These are phyloP conservation scores for Pseudorhombus dupliciocellatus DNA, from an alignment of 2,113 vertebrate genomes.

Conservation along the genomic window DNA sequence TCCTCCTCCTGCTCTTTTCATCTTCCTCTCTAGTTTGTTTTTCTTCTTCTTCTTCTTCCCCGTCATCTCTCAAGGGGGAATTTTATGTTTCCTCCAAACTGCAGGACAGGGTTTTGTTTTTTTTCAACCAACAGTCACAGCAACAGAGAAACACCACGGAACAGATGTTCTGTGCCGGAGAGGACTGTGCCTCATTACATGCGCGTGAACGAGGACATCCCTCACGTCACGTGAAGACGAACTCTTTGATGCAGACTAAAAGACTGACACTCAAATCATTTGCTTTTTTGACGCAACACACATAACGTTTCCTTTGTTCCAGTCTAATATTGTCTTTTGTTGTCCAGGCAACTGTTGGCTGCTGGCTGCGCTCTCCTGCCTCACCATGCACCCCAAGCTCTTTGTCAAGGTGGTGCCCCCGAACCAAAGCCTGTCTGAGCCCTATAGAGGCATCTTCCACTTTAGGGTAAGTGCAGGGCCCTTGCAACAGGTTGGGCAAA, in stretches of 20 bases:
- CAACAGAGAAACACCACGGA: slow-evolving; percentile 21
- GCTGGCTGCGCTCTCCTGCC: slow-evolving; percentile 81
- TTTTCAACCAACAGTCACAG: not conserved
- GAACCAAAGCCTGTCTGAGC: slow-evolving; percentile 72
- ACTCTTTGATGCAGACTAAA: not conserved
- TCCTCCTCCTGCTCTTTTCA: not conserved
- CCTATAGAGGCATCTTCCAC: slow-evolving; percentile 81
- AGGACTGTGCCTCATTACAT: slow-evolving; percentile 50
- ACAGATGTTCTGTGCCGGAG: slow-evolving; percentile 66
- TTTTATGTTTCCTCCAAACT: slow-evolving; percentile 12
- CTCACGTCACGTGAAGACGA: not conserved
- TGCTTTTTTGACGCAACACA: not conserved
- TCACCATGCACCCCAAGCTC: slow-evolving; percentile 79
- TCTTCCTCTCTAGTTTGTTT: too few relatives aligned
- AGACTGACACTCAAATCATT: not conserved
- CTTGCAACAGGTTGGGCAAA: not conserved
- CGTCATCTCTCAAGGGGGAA: not conserved
- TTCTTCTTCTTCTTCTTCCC: not conserved
- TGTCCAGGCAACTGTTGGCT: slow-evolving; percentile 83
- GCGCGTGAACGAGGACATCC: not conserved
- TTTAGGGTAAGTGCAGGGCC: slow-evolving; percentile 74
- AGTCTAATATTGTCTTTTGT: slow-evolving; percentile 4
- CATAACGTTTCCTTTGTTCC: too few relatives aligned
- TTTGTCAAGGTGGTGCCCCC: slow-evolving; percentile 82
- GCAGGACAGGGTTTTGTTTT: slow-evolving; percentile 28